Percentiles rank a stretch among this genome's conserved stretches.
Evolutionary conservation across 2,797 vertebrate genomes (phyloP).

Genomic region (Chelonia mydas): DNA sequence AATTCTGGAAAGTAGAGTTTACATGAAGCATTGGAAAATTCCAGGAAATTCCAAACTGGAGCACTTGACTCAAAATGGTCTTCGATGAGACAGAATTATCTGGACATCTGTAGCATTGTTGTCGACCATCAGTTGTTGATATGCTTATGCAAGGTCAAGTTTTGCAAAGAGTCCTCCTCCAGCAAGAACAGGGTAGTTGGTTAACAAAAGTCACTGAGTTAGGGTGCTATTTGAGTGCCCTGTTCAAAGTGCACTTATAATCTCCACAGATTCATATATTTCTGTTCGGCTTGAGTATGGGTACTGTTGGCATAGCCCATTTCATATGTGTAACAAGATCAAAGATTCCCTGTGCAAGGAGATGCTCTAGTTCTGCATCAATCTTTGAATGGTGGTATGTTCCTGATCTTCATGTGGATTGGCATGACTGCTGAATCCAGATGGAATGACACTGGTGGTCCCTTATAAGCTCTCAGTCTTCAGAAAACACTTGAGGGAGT

Average conservation of each 20-base stretch:
- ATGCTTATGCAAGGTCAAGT: background rate
- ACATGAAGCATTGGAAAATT: background rate
- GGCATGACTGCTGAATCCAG: background rate
- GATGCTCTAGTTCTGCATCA: background rate
- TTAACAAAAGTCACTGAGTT: background rate
- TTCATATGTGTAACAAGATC: background rate
- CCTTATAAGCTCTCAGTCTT: background rate
- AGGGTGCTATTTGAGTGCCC: background rate
- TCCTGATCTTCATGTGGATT: accelerated
- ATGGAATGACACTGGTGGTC: background rate
- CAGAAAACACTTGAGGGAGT: background rate
- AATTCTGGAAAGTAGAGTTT: background rate
- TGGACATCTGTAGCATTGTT: background rate
- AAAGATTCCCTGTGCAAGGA: background rate
- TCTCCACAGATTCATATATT: background rate
- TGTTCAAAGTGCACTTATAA: background rate
- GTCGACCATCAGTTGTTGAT: background rate
- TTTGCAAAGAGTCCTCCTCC: background rate
- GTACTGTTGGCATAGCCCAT: background rate
- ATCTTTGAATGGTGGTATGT: background rate
- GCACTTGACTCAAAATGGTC: background rate
- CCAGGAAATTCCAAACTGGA: background rate
- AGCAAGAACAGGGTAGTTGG: background rate
- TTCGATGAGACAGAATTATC: background rate
- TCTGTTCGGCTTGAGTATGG: background rate